Conservation (phyloP, 2,797 vertebrate genomes). For the Enoplosus armatus region DNA sequence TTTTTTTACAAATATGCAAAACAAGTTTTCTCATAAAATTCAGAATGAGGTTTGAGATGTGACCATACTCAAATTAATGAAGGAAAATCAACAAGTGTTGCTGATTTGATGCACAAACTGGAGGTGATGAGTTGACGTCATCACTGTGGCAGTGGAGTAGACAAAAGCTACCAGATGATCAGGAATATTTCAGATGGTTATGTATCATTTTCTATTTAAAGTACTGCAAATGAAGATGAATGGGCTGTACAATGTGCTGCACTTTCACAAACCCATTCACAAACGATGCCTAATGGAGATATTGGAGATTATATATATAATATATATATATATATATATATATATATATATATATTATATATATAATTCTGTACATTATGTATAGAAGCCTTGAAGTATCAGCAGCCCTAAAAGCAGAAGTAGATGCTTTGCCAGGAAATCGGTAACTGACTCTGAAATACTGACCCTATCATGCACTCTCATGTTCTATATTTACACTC, state of each 20-base stretch:
- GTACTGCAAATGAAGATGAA: not conserved
- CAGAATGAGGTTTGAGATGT: not conserved
- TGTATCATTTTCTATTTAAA: not conserved
- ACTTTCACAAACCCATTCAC: not conserved
- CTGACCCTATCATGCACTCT: not conserved
- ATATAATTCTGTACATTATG: not conserved
- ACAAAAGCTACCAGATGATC: not conserved
- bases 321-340: constrained; percentile 2
- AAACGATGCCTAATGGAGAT: not conserved
- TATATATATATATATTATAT: not conserved
- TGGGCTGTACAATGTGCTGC: not conserved
- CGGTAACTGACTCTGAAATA: not conserved
- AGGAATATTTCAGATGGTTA: not conserved
- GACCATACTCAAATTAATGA: not conserved
- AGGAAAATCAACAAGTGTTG: constrained; percentile 5
- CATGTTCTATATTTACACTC: not conserved
- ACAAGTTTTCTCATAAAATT: not conserved
- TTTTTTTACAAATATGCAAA: not conserved
- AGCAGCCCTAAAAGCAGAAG: constrained; percentile 4
- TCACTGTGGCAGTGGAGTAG: not conserved
- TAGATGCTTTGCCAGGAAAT: not conserved
- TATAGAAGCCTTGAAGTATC: not conserved
- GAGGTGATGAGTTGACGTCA: not conserved
- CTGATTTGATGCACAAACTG: constrained; percentile 1
- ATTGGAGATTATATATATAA: not conserved